Evolutionary conservation across 1,140 invertebrate genomes (phyloP).

Genomic region (Oncopodura yosiiana): DNA sequence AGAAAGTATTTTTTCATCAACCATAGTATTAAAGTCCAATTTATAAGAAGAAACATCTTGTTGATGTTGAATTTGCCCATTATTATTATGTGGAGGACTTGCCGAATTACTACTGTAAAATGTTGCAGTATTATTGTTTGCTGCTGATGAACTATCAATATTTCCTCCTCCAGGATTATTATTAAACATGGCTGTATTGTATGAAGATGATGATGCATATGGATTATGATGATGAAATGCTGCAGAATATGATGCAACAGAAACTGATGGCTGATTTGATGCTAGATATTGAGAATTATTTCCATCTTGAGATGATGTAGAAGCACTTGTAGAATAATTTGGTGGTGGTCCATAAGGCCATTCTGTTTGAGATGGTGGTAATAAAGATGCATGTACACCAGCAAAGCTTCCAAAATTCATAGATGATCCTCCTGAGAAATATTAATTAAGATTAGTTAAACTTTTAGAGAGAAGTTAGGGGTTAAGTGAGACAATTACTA

Average conservation of each 20-base stretch:
- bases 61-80: no score
- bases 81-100: no score
- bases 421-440: not conserved
- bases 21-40: slow-evolving; percentile 28
- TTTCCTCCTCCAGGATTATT: not conserved
- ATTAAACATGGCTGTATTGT: slow-evolving; percentile 15
- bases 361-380: slow-evolving; percentile 19
- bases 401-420: slow-evolving; percentile 18
- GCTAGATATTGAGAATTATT: no score
- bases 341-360: slow-evolving; percentile 21
- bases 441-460: no score
- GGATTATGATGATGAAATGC: slow-evolving; percentile 23
- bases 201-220: slow-evolving; percentile 18
- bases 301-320: not conserved
- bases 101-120: no score
- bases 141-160: slow-evolving; percentile 5
- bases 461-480: no score
- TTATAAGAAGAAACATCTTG: slow-evolving; percentile 23
- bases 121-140: slow-evolving; percentile 2
- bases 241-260: not conserved
- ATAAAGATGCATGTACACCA: slow-evolving; percentile 7
- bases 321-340: not conserved
- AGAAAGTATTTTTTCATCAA: slow-evolving; percentile 23
- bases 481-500: no score
- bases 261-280: slow-evolving; percentile 6